These are phyloP conservation scores for Acleris emargana DNA, from an alignment of 2,888 invertebrate genomes.

Conservation along the genomic window DNA sequence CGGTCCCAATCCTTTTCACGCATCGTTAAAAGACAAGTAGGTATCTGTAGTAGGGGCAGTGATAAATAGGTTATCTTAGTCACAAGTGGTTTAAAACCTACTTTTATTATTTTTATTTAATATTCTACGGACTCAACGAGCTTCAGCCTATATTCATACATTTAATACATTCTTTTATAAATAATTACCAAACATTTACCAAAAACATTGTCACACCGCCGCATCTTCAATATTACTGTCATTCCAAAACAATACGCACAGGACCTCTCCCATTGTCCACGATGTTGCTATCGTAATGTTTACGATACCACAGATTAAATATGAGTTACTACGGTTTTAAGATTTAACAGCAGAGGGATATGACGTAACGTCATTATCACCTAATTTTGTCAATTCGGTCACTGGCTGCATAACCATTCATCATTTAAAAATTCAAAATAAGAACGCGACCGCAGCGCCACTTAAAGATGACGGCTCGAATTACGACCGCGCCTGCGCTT, in stretches of 20 bases:
- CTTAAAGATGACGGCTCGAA: constrained; percentile 69
- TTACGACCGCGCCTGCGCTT: constrained; percentile 62
- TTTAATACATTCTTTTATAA: too few species aligned
- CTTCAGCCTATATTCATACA: too few species aligned
- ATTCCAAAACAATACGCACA: too few species aligned
- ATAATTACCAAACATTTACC: too few species aligned
- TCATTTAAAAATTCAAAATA: constrained; percentile 54
- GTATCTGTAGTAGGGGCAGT: too few species aligned
- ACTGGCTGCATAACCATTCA: constrained; percentile 48
- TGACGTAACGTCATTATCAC: constrained; percentile 47
- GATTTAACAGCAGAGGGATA: constrained; percentile 35
- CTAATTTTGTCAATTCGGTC: constrained; percentile 46
- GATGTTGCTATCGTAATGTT: too few species aligned
- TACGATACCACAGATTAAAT: background rate
- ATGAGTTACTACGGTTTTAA: background rate
- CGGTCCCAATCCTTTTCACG: constrained; percentile 50
- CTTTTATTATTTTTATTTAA: background rate
- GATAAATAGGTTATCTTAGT: background rate
- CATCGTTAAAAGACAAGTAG: constrained; percentile 14
- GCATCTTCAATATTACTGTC: too few species aligned
- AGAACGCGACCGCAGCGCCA: constrained; percentile 54
- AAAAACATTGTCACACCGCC: too few species aligned
- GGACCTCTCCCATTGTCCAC: too few species aligned
- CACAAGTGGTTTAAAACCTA: background rate
- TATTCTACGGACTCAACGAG: too few species aligned